These are phyloP conservation scores for Frieseomelitta varia DNA, from an alignment of 1,140 invertebrate genomes.

Conservation along the genomic window DNA sequence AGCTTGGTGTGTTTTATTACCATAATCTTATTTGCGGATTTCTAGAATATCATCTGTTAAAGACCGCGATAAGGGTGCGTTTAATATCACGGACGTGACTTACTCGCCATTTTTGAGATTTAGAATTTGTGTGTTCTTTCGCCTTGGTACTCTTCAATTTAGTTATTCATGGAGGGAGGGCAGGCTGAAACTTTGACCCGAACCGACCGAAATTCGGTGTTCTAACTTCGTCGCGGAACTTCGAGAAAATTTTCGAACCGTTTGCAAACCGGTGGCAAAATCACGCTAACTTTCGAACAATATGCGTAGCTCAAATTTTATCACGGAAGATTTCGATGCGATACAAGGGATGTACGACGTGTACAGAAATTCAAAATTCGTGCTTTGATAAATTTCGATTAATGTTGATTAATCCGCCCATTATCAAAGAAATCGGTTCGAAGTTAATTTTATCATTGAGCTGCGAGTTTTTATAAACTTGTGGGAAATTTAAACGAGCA, in stretches of 20 bases:
- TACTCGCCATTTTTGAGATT: background rate
- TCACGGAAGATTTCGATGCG: background rate
- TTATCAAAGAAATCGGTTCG: background rate
- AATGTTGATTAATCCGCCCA: background rate
- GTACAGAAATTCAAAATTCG: background rate
- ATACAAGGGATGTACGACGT: background rate
- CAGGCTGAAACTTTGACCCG: background rate
- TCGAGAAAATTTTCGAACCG: conserved; percentile 6
- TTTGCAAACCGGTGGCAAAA: conserved; percentile 2
- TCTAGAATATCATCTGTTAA: background rate
- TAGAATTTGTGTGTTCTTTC: background rate
- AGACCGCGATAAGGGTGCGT: background rate
- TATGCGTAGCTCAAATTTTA: conserved; percentile 11
- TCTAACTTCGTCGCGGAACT: conserved; percentile 17
- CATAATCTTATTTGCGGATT: background rate
- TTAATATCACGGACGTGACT: conserved; percentile 7
- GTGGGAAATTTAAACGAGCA: too few species aligned
- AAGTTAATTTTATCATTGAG: too few species aligned
- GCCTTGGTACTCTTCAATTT: background rate
- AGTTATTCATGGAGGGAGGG: conserved; percentile 19
- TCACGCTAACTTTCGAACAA: conserved; percentile 26
- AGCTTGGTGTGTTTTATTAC: background rate
- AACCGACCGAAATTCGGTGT: background rate
- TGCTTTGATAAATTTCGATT: background rate
- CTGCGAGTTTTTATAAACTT: too few species aligned